Base-by-base conservation (phyloP, 1,140 invertebrate genomes). In the Scaptomyza hsui region DNA sequence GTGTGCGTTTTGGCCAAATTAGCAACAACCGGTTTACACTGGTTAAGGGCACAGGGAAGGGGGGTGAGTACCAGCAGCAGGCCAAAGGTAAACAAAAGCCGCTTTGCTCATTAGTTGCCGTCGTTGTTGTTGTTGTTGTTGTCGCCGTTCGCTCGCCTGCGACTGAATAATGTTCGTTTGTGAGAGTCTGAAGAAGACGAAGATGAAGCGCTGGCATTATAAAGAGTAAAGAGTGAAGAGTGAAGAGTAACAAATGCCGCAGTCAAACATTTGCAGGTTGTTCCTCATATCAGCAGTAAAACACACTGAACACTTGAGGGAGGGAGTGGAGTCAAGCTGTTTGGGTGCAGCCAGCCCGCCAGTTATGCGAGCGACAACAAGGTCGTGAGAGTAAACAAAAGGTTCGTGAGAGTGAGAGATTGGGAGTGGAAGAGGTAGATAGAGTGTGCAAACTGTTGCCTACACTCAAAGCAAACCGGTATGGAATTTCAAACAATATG, bases 21-120 rank as follows among this genome's bases (percentile, higher is more conserved):
- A 71, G 77, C 73, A 70, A 81, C 53, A 88, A 85, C 81, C 78
- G 73, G 81, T 85, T 85, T 81, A 62, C 69, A 62, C 68, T 69
- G 65, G 64, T 72, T 74, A 51, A 56, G 49, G 74, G 61, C 44
- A 53, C 26, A 29, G 26, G 6, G 1, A 6, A 7, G 7, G 47
- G n/a, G 32, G 48, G 12, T 32, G 49, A 16, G 26, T 10, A 4
- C 4, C 9, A 41, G 9, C 16, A 21, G 39, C 13, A 37, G 15
- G 62, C 63, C 26, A 76, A 81, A 85, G 69, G 65, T 83, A 85
- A 86, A 85, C 81, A 85, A 85, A 86, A 74, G 77, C 68, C 51
- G 61, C 51, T 67, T 55, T 49, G 81, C 80, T 85, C 81, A 86
- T 83, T 83, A 86, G 81, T 51, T 56, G 74, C 32, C 52, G 64